phyloP scores from a whole-genome alignment of 2,113 vertebrate species.

The Anthoscopus minutus region DNA sequence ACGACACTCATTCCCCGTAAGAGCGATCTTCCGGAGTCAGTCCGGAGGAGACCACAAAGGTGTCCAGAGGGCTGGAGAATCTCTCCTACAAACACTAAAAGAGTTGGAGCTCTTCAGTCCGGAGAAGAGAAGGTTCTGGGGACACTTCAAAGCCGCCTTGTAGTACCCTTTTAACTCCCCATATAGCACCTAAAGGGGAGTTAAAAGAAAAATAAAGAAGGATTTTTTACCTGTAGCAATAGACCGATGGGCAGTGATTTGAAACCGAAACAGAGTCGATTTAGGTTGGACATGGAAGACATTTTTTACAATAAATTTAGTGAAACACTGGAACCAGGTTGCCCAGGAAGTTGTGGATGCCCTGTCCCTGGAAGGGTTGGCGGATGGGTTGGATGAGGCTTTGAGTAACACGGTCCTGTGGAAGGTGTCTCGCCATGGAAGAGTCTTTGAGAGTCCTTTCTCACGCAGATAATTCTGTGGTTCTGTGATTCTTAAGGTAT shows the following conservation, averaged over 20 bases:
- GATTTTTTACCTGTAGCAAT: not conserved
- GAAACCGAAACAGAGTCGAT: not conserved
- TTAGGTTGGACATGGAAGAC: not conserved
- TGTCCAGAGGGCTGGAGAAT: not conserved
- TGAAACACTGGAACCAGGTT: not conserved
- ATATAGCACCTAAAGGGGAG: rapidly evolving
- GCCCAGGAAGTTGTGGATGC: not conserved
- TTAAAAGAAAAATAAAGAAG: not conserved
- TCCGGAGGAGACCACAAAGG: no score
- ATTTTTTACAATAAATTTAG: rapidly evolving
- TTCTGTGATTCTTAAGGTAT: not conserved
- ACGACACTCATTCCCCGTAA: not conserved
- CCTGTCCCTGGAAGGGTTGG: not conserved
- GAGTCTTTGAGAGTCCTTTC: not conserved
- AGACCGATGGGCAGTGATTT: not conserved
- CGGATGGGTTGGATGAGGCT: not conserved
- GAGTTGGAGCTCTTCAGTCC: not conserved
- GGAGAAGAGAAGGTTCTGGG: not conserved
- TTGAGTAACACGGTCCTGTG: not conserved
- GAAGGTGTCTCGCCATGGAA: not conserved
- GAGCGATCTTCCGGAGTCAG: not conserved
- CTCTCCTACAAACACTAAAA: no score
- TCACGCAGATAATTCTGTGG: not conserved
- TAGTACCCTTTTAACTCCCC: no score
- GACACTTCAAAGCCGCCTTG: not conserved